Base-by-base conservation (phyloP, 2,888 invertebrate genomes). In the Drosophila yooni region DNA sequence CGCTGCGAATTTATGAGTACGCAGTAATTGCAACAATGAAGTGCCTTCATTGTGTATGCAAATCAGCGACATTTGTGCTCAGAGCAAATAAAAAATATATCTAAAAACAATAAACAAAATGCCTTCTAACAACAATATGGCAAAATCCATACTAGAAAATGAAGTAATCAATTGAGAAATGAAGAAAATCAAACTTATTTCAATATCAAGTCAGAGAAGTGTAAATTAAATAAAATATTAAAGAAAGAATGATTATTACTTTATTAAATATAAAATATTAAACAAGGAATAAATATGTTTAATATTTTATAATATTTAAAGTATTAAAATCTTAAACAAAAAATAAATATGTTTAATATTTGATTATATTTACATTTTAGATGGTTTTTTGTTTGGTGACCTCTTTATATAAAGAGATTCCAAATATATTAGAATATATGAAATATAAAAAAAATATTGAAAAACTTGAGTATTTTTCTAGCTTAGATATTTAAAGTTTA, bases 21-120 rank as follows among this genome's bases (percentile, higher is more conserved):
- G 21, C 70, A 81, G 64, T 63, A 70, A 81, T 67, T 66, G 71
- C 78, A 13, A 56, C 54, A 71, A 74, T 77, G 77, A 76, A 73
- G 15, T 73, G 57, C 53, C 48, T 43, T 38, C 54, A 59, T 59
- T 51, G 38, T 56, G 60, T 33, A 68, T 66, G 71, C 62, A 71
- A 67, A 59, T 51, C 40, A 52, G 58, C 48, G 13, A 38, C 36
- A 43, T 2, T 57, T n/a, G 11, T n/a, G 21, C 38, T 27, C 27
- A n/a, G 27, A 36, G 34, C 29, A 21, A 57, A 31, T 29, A 40
- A 15, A 11, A 29, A 27, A 27, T 33, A 10, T 3, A 10, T 0
- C 13, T 21, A 7, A 2, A 46, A 25, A 43, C 40, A 2, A n/a
- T 11, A n/a, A 25, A 15, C 21, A 25, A 53, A 34, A 15, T 21